phyloP scores from a whole-genome alignment of 2,797 vertebrate species.

The Manis javanica region DNA sequence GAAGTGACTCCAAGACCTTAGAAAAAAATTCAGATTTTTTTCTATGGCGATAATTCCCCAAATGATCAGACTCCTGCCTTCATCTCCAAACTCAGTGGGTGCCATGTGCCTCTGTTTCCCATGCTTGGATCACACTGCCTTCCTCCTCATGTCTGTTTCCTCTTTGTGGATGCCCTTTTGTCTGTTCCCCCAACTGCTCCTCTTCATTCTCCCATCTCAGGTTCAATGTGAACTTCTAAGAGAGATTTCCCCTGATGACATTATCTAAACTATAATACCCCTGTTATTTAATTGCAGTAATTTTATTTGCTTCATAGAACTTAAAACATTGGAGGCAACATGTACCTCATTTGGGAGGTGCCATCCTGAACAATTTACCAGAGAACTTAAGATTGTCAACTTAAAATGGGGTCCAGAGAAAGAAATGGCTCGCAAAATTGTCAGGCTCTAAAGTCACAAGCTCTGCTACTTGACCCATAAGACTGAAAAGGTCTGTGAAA shows the following conservation, averaged over 20 bases:
- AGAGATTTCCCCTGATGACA: not conserved
- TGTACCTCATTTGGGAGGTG: not conserved
- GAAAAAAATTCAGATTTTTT: not conserved
- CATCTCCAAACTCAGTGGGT: not conserved
- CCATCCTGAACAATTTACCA: not conserved
- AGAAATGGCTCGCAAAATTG: not conserved
- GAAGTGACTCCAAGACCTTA: not conserved
- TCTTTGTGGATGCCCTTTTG: not conserved
- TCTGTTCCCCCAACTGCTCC: not conserved
- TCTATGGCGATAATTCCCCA: not conserved
- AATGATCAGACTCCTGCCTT: not conserved
- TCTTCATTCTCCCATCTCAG: not conserved
- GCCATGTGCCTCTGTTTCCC: no score
- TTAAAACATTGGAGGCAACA: not conserved
- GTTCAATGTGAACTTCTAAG: not conserved
- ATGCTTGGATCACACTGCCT: accelerated
- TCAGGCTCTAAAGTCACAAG: not conserved
- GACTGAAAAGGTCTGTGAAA: not conserved
- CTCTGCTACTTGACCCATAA: not conserved
- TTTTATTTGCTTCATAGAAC: not conserved
- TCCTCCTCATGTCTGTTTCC: not conserved
- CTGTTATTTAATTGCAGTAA: not conserved
- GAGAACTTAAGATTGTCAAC: not conserved
- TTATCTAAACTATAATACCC: not conserved
- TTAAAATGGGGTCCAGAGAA: not conserved